A percentile compares a stretch with the other conserved stretches of the same genome.
Evolutionary conservation across 2,888 invertebrate species (phyloP).

Genomic region (Drosophila helvetica): DNA sequence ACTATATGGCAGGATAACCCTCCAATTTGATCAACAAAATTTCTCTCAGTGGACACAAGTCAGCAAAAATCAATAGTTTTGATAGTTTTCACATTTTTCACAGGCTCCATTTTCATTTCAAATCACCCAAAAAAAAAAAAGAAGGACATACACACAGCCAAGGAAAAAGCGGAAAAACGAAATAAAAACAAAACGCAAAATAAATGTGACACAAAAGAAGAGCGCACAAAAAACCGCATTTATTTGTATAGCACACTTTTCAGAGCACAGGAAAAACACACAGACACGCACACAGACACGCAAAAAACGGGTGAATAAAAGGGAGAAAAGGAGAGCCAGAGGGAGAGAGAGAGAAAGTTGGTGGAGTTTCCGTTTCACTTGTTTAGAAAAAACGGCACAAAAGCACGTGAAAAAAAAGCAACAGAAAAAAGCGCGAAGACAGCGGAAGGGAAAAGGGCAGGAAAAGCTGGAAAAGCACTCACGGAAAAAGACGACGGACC

Average conservation of each 20-base stretch:
- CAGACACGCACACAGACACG: not conserved
- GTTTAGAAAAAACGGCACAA: constrained; percentile 77
- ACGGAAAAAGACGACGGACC: not conserved
- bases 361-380: constrained; percentile 30
- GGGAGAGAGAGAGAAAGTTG: constrained; percentile 4
- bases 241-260: constrained; percentile 64
- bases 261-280: constrained; percentile 8
- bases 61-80: constrained; percentile 38
- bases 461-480: constrained; percentile 13
- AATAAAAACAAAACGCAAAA: constrained; percentile 32
- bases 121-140: constrained; percentile 29
- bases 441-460: not conserved
- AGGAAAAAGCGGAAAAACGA: not conserved
- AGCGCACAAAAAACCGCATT: constrained; percentile 38
- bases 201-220: constrained; percentile 13
- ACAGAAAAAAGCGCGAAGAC: constrained; percentile 5
- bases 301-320: not conserved
- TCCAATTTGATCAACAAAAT: not conserved
- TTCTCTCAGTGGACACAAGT: not conserved
- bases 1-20: not conserved
- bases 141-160: not conserved
- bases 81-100: not conserved
- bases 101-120: constrained; percentile 17
- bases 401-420: constrained; percentile 53
- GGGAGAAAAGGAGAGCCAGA: not conserved